phyloP scores from a whole-genome alignment of 2,113 vertebrate genomes.

The Dolichallabes microphthalmus region DNA sequence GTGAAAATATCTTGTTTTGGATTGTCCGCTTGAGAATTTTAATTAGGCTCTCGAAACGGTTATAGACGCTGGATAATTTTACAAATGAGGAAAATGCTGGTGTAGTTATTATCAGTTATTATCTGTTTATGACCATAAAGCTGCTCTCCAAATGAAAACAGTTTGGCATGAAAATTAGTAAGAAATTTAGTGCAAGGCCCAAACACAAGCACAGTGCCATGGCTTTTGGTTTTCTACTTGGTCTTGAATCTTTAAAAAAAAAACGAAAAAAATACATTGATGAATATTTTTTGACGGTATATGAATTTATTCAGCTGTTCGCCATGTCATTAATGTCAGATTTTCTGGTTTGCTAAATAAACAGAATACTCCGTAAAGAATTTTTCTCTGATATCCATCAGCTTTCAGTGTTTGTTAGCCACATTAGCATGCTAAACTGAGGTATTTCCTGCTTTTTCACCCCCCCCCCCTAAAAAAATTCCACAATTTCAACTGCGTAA shows the following conservation, averaged over 20 bases:
- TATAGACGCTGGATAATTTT: conserved; percentile 35
- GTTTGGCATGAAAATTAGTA: conserved; percentile 15
- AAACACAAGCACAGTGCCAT: background rate
- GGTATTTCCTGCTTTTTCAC: conserved; percentile 23
- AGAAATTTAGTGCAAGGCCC: conserved; percentile 6
- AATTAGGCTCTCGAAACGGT: conserved; percentile 25
- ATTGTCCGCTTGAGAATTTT: conserved; percentile 45
- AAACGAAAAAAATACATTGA: background rate
- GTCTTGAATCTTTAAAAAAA: background rate
- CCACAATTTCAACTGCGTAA: conserved; percentile 28
- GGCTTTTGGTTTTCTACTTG: background rate
- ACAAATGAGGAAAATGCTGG: conserved; percentile 13
- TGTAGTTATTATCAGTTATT: conserved; percentile 1
- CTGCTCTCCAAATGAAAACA: conserved; percentile 3
- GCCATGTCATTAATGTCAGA: background rate
- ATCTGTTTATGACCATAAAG: conserved; percentile 24
- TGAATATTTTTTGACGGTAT: background rate
- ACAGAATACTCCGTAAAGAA: background rate
- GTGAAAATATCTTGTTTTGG: conserved; percentile 41
- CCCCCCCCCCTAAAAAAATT: background rate
- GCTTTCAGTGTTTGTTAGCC: conserved; percentile 8
- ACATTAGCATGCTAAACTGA: conserved; percentile 1
- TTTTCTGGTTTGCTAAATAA: background rate
- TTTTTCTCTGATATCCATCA: background rate
- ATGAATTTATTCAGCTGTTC: background rate